phyloP scores from a whole-genome alignment of 2,113 vertebrate genomes.

The Chascanopsetta lugubris region DNA sequence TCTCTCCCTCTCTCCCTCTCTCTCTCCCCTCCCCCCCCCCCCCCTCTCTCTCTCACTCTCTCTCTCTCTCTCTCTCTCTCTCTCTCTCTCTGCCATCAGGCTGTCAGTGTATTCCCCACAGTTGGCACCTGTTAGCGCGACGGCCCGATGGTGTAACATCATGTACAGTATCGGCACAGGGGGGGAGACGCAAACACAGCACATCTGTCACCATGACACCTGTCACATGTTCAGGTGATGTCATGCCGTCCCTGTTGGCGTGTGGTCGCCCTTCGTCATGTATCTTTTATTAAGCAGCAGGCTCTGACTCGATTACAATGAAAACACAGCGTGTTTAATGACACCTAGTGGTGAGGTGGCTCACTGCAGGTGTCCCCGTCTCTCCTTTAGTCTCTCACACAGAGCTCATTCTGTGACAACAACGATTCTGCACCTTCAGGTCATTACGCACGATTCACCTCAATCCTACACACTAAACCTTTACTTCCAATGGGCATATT shows the following conservation, averaged over 20 bases:
- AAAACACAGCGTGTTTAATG: no score
- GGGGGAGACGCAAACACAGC: background rate
- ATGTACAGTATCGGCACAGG: background rate
- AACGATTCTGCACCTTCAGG: no score
- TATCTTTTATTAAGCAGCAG: background rate
- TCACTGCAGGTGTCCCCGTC: no score
- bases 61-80: background rate
- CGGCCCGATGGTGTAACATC: background rate
- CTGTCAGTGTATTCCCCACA: no score
- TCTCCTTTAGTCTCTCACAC: no score
- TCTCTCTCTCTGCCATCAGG: background rate
- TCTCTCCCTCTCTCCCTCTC: background rate
- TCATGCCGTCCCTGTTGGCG: background rate
- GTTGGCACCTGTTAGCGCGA: background rate
- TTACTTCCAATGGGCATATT: no score
- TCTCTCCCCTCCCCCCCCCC: constrained; percentile 2
- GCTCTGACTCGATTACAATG: no score
- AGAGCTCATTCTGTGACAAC: no score
- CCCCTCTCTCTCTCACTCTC: constrained; percentile 16
- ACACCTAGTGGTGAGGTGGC: no score
- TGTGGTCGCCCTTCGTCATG: background rate
- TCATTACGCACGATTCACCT: no score
- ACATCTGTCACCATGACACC: background rate
- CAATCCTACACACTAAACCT: no score
- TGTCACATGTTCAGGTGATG: background rate